These are phyloP conservation scores for Sturnira hondurensis DNA, from an alignment of 2,113 vertebrate species.

Conservation along the genomic window DNA sequence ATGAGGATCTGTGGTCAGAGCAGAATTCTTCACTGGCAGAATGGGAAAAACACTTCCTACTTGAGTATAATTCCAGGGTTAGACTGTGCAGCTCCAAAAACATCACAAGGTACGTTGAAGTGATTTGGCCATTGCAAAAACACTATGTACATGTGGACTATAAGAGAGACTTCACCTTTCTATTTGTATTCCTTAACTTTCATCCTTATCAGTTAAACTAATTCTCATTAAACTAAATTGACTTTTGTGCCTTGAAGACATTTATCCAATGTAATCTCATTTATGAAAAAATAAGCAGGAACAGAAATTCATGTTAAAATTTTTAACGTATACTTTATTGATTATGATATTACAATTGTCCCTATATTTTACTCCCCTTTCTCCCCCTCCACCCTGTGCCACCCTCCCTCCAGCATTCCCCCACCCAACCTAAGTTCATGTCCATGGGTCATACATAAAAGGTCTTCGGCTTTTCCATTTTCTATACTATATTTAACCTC, in stretches of 20 bases:
- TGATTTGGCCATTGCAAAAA: neutral
- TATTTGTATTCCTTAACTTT: neutral
- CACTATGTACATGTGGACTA: neutral
- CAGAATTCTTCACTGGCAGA: neutral
- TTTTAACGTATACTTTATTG: neutral
- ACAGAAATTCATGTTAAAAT: neutral
- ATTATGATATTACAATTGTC: too few relatives aligned
- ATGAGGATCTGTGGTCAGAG: neutral
- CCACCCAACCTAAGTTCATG: too few relatives aligned
- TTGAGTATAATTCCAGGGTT: neutral
- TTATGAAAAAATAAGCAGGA: neutral
- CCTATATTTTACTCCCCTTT: too few relatives aligned
- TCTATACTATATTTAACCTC: too few relatives aligned
- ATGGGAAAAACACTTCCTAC: neutral
- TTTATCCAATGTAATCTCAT: neutral
- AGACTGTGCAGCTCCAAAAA: neutral
- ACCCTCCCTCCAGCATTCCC: too few relatives aligned
- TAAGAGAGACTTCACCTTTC: neutral
- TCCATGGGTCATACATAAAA: too few relatives aligned
- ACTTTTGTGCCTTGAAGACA: neutral
- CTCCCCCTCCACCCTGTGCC: too few relatives aligned
- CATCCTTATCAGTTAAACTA: neutral
- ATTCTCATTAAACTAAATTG: neutral
- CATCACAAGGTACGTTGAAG: neutral
- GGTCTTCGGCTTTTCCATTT: too few relatives aligned